Percentiles rank a stretch among this genome's conserved stretches.
Conservation (phyloP, 2,113 vertebrate species). For the Pluvialis apricaria region DNA sequence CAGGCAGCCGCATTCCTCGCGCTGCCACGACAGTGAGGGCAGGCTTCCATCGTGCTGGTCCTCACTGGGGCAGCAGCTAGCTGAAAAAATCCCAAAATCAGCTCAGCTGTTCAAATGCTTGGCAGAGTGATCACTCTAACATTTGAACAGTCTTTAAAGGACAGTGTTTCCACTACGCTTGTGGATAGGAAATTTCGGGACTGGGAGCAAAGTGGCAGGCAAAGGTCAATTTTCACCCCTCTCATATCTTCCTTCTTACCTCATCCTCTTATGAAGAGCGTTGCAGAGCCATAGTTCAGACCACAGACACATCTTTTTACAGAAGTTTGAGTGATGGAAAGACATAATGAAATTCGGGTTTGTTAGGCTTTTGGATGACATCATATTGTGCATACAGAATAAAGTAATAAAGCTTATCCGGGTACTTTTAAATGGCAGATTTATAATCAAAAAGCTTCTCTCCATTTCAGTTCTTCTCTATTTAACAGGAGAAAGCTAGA, state of each 20-base stretch:
- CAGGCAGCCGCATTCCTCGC: accelerated
- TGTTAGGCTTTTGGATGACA: neutral
- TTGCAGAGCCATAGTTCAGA: neutral
- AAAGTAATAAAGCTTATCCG: neutral
- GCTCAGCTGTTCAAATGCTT: neutral
- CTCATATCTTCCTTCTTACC: neutral
- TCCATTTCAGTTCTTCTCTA: neutral
- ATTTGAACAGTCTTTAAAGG: neutral
- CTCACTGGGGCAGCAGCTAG: too few species aligned
- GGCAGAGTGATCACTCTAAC: neutral
- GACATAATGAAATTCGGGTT: neutral
- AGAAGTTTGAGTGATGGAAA: neutral
- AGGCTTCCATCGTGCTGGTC: accelerated
- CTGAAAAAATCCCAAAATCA: neutral
- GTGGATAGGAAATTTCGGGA: neutral
- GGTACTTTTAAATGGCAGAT: neutral
- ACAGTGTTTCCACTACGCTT: neutral
- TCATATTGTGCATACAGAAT: neutral
- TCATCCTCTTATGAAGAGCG: accelerated
- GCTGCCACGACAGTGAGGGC: neutral
- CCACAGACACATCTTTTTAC: neutral
- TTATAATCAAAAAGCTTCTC: neutral
- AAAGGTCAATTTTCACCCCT: neutral
- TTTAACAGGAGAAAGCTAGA: neutral
- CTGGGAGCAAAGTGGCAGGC: neutral